Conservation (phyloP, 2,888 invertebrate genomes). For the Biston betularia region DNA sequence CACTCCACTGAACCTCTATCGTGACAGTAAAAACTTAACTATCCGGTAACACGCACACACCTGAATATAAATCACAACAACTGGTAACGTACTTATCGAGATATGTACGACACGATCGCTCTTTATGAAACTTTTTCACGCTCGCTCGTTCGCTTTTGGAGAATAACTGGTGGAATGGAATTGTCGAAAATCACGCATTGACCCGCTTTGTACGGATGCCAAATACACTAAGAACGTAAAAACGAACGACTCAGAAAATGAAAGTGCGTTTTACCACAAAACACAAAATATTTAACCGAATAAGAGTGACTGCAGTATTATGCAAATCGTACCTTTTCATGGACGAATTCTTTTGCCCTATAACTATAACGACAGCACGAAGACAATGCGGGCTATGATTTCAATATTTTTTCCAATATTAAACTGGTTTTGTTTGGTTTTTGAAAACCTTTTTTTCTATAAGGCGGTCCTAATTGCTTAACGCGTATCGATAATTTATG, state of each 20-base stretch:
- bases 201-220: constrained; percentile 53
- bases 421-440: constrained; percentile 64
- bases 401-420: constrained; percentile 61
- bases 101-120: constrained; percentile 76
- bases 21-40: constrained; percentile 82
- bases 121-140: constrained; percentile 69
- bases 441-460: constrained; percentile 56
- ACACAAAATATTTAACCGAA: constrained; percentile 76
- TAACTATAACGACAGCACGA: constrained; percentile 47
- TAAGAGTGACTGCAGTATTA: constrained; percentile 64
- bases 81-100: constrained; percentile 76
- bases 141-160: constrained; percentile 57
- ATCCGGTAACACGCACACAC: constrained; percentile 81
- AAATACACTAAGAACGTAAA: constrained; percentile 55
- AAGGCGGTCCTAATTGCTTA: constrained; percentile 73
- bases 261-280: constrained; percentile 80
- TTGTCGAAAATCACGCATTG: constrained; percentile 63
- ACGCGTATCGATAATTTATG: constrained; percentile 83
- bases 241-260: constrained; percentile 55
- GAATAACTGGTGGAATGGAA: constrained; percentile 46
- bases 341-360: constrained; percentile 39
- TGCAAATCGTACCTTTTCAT: constrained; percentile 72
- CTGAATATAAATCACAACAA: constrained; percentile 79
- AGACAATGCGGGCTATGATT: constrained; percentile 66
- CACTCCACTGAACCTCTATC: constrained; percentile 76